Evolutionary conservation across 2,888 invertebrate species (phyloP), one percentile per base, ranked within the genome.

Genomic region (Eupithecia inturbata): DNA sequence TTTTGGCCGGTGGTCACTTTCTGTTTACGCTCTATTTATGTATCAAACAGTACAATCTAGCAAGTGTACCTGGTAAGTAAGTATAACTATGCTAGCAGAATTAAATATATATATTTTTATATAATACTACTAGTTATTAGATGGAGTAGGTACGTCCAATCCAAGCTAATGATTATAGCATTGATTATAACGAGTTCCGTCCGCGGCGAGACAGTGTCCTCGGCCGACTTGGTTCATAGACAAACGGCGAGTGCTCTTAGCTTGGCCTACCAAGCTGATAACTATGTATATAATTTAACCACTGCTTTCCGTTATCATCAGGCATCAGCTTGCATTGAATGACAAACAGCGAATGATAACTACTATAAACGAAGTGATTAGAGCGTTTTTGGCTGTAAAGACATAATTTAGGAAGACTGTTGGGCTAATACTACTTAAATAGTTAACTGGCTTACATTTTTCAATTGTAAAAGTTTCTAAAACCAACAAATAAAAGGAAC

Each of bases 381-480:
- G 49, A 49, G n/a, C n/a, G 2, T n/a, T 49, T 49, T n/a, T 49
- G 1, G n/a, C 49, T 49, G 0, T n/a, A 45, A 7, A 49, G 53
- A 62, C 31, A 73, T 60, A 19, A 62, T 36, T 16, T 45, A 71
- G 67, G 73, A 73, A 73, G 72, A 74, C 75, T 69, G 41, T 14
- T 68, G n/a, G 63, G 31, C 31, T n/a, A 33, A 63, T 63, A 28
- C 9, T 19, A 63, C 19, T 1, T 33, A 49, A 22, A 49, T 45
- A 60, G 36, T 68, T 3, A 31, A 63, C 22, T 57, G 41, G 22
- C 62, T 70, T 64, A 49, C 19, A 6, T 49, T 22, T 53, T 53
- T 4, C 10, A 5, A 68, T 1, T 69, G 70, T 74, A 72, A 70
- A 77, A 64, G 28, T 64, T 70, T 72, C 60, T 71, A 57, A 74